Percentiles rank a stretch among this genome's conserved stretches.
Evolutionary conservation across 2,888 invertebrate genomes (phyloP).

Genomic region (Stenotaenia linearis): DNA sequence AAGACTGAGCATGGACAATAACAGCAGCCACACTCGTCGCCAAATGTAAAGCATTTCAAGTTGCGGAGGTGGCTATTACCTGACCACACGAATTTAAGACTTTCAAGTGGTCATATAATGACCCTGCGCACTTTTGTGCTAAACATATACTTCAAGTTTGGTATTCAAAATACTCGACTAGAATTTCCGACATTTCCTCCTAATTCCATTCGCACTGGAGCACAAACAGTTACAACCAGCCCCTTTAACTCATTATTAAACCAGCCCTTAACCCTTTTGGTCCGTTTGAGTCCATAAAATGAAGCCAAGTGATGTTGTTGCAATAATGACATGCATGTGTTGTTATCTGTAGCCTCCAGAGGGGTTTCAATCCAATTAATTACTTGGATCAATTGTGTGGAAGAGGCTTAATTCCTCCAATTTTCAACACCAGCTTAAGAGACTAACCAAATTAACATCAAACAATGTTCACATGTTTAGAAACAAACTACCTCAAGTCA

Average conservation of each 20-base stretch:
- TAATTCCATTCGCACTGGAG: not conserved
- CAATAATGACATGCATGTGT: constrained; percentile 26
- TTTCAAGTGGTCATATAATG: constrained; percentile 7
- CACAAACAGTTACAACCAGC: not conserved
- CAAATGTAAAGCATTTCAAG: not conserved
- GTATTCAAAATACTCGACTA: not conserved
- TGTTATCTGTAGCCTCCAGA: constrained; percentile 26
- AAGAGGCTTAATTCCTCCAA: constrained; percentile 26
- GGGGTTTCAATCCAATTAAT: constrained; percentile 26
- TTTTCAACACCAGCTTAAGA: constrained; percentile 26
- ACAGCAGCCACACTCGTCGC: not conserved
- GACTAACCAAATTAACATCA: constrained; percentile 26
- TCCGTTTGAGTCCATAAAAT: constrained; percentile 26
- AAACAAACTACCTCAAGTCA: constrained; percentile 14
- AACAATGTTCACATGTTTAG: constrained; percentile 24
- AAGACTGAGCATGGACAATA: constrained; percentile 13
- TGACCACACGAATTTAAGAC: constrained; percentile 20
- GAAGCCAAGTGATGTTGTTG: constrained; percentile 26
- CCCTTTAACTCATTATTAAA: constrained; percentile 24
- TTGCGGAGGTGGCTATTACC: not conserved
- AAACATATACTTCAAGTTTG: not conserved
- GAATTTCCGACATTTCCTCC: not conserved
- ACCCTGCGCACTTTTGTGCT: not conserved
- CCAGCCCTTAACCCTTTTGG: constrained; percentile 26
- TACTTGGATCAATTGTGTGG: constrained; percentile 26